Base-by-base conservation (phyloP, 2,113 vertebrate genomes). In the Spheniscus mendiculus region DNA sequence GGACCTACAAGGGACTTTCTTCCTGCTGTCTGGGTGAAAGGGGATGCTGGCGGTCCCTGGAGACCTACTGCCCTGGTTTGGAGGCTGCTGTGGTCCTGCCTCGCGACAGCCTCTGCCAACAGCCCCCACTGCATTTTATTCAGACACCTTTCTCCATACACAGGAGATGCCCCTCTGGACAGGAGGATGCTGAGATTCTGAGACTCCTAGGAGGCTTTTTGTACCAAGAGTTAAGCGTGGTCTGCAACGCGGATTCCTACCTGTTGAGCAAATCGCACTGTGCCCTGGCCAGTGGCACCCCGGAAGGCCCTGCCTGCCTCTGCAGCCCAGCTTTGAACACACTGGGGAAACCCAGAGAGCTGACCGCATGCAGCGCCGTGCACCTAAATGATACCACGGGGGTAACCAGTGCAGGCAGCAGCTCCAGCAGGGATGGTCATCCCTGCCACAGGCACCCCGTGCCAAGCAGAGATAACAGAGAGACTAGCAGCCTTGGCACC, bases 281-380 rank as follows among this genome's bases (percentile, higher is more conserved):
- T 34, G 29, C 34, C 34, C 45, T n/a, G 25, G 49, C 40, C 2
- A 1, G 56, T 40, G 56, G 47, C 8, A 12, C 11, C 23, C 20
- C 4, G 6, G 61, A 23, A 71, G n/a, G 42, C n/a, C 49, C 21
- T 87, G 30, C 7, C 77, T 81, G 63, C 26, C 19, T 15, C 67
- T 53, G 22, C 69, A 69, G n/a, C n/a, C 49, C 77, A 81, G 38
- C 26, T 63, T 36, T 44, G 49, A 55, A 52, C 17, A 44, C 5
- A 0, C 9, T 42, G 40, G 27, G 50, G 27, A 59, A 84, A 27
- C 17, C 15, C 36, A 21, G 65, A n/a, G 19, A 49, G 11, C 21
- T 52, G 53, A 3, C 5, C 1, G 0, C 30, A 21, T 0, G 10
- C 27, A 81, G n/a, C 6, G 4, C 36, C n/a, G 30, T 4, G 6